These are phyloP conservation scores for Podarcis muralis DNA, from an alignment of 2,113 vertebrate genomes.

Conservation along the genomic window DNA sequence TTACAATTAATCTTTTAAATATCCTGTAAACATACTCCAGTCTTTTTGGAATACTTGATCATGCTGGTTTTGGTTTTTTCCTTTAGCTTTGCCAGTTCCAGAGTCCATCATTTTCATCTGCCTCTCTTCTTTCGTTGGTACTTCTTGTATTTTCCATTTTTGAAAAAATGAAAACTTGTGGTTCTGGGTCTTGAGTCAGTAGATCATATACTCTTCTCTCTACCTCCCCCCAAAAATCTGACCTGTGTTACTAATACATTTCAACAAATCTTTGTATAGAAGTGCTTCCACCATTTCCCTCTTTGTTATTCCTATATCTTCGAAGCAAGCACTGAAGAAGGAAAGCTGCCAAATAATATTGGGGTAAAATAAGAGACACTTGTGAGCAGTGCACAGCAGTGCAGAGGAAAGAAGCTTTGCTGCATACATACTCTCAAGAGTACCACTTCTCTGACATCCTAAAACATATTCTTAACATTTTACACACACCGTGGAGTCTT, in stretches of 20 bases:
- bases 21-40: too few relatives aligned
- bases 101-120: too few relatives aligned
- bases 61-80: too few relatives aligned
- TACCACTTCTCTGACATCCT: slow-evolving; percentile 15
- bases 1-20: too few relatives aligned
- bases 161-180: too few relatives aligned
- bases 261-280: neutral
- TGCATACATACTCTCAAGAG: neutral
- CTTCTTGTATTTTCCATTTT: too few relatives aligned
- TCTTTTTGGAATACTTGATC: too few relatives aligned
- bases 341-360: neutral
- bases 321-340: neutral
- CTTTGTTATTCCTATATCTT: neutral
- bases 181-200: neutral
- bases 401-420: neutral
- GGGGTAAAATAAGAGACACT: neutral
- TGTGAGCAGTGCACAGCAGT: neutral
- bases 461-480: neutral
- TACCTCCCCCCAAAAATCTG: neutral
- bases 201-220: neutral
- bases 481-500: rapidly evolving
- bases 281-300: neutral
- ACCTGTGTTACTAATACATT: neutral
- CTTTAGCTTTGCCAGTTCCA: too few relatives aligned
- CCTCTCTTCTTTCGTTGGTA: too few relatives aligned